Conservation (phyloP, 2,888 invertebrate species). For the Tachystola acroxantha region DNA sequence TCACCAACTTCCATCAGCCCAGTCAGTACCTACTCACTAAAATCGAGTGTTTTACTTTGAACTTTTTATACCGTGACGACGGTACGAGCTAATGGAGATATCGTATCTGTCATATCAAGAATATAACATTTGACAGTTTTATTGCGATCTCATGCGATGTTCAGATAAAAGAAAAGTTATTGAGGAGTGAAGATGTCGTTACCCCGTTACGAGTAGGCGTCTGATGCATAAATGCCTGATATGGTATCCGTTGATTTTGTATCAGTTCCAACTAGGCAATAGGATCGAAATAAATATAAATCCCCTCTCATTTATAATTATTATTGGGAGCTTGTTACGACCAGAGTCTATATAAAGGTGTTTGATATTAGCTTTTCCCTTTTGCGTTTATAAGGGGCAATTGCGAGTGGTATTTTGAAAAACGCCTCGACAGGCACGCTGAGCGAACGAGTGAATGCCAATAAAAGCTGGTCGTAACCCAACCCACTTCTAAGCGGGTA, state of each 20-base stretch:
- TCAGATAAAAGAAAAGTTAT: constrained; percentile 47
- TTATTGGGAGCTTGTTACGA: neutral
- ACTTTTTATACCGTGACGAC: constrained; percentile 54
- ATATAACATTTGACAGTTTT: constrained; percentile 67
- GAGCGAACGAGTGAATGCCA: constrained; percentile 33
- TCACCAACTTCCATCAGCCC: constrained; percentile 46
- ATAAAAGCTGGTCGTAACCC: constrained; percentile 51
- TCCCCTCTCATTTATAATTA: neutral
- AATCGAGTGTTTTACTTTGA: constrained; percentile 42
- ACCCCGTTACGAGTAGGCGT: constrained; percentile 13
- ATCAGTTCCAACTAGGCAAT: constrained; percentile 10
- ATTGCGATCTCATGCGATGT: constrained; percentile 57
- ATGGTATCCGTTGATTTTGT: constrained; percentile 19
- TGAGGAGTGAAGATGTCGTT: constrained; percentile 31
- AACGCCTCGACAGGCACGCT: constrained; percentile 24
- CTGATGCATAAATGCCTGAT: constrained; percentile 14
- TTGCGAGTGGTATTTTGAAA: constrained; percentile 36
- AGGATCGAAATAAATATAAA: neutral
- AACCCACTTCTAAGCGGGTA: constrained; percentile 40
- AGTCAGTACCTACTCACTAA: no score
- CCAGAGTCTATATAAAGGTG: constrained; percentile 29
- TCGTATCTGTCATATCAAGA: constrained; percentile 65
- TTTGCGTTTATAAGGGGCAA: constrained; percentile 31
- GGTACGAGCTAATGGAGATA: constrained; percentile 65
- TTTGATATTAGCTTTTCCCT: constrained; percentile 29